Evolutionary conservation across 2,888 invertebrate genomes (phyloP).

Genomic region (Bellardia pandia): DNA sequence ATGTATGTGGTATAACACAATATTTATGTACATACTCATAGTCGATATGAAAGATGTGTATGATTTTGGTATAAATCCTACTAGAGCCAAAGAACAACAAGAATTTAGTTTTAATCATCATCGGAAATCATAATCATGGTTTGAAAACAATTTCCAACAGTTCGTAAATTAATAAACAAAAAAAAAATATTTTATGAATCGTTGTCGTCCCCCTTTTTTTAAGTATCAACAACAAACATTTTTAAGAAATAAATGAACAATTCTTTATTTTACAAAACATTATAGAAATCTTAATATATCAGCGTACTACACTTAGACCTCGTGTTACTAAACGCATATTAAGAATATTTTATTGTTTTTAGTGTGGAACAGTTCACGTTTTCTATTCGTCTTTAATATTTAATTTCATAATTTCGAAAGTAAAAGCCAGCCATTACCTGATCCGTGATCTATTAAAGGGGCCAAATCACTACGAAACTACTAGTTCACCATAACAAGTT

Average conservation of each 20-base stretch:
- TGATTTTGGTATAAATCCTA: slow-evolving; percentile 29
- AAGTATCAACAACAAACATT: neutral
- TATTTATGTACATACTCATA: too few species aligned
- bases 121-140: slow-evolving; percentile 74
- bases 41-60: neutral
- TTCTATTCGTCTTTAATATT: too few species aligned
- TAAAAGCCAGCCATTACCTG: too few species aligned
- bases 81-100: slow-evolving; percentile 29
- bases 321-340: neutral
- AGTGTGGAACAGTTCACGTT: too few species aligned
- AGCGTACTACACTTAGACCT: slow-evolving; percentile 38
- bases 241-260: slow-evolving; percentile 35
- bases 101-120: slow-evolving; percentile 69
- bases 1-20: neutral
- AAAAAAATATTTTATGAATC: slow-evolving; percentile 22
- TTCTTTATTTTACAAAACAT: neutral
- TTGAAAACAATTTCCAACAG: slow-evolving; percentile 75
- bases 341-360: too few species aligned
- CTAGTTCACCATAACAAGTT: too few species aligned
- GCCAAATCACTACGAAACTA: too few species aligned
- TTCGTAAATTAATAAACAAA: slow-evolving; percentile 74
- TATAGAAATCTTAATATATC: slow-evolving; percentile 21
- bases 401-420: too few species aligned
- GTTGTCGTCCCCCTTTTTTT: slow-evolving; percentile 44
- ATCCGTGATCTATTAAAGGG: too few species aligned